Evolutionary conservation across 2,797 vertebrate species (phyloP).

Genomic region (Semotilus atromaculatus): DNA sequence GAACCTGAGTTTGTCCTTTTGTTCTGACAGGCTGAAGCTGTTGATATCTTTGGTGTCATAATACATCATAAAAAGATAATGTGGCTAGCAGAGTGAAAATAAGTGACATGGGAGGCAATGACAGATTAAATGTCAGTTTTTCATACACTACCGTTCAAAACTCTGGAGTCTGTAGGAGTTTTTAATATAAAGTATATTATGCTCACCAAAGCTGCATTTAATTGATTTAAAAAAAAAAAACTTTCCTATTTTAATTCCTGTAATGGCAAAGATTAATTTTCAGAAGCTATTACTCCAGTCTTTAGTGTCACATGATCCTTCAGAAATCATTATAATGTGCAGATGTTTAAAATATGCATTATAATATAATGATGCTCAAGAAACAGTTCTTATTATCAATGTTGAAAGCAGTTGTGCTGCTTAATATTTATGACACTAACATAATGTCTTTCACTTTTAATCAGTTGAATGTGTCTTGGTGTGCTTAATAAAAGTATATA

Average conservation of each 20-base stretch:
- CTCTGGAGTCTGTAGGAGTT: too few relatives aligned
- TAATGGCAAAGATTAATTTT: not conserved
- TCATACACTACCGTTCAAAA: not conserved
- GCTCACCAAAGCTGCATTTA: not conserved
- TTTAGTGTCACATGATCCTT: not conserved
- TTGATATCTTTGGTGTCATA: not conserved
- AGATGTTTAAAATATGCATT: not conserved
- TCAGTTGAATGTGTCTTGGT: not conserved
- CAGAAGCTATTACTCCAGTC: not conserved
- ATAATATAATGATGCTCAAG: not conserved
- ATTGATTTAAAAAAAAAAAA: not conserved
- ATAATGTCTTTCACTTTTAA: not conserved
- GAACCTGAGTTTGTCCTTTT: constrained; percentile 3
- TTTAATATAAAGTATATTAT: too few relatives aligned
- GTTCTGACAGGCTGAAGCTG: not conserved
- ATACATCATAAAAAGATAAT: not conserved
- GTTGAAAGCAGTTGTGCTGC: not conserved
- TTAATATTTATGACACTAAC: not conserved
- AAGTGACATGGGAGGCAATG: not conserved
- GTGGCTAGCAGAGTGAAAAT: not conserved
- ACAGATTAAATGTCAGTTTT: not conserved
- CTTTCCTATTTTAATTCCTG: not conserved
- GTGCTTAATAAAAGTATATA: not conserved
- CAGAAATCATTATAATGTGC: not conserved
- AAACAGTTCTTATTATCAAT: not conserved